Evolutionary conservation across 2,797 vertebrate genomes (phyloP).

Genomic region (Scolopax rusticola): DNA sequence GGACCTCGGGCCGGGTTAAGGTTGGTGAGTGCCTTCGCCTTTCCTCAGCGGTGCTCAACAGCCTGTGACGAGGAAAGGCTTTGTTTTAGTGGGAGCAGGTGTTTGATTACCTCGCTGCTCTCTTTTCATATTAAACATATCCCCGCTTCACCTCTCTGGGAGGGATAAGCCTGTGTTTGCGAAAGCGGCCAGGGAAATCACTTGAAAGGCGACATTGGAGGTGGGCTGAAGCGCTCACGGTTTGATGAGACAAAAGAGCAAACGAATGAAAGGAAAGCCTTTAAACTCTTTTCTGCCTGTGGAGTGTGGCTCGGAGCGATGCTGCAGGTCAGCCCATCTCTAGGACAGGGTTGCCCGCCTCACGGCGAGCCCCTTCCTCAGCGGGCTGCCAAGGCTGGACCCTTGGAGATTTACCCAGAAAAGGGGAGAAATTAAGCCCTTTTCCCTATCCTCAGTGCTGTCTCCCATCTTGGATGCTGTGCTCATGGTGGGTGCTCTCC

Average conservation of each 20-base stretch:
- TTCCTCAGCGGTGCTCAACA: constrained; percentile 1
- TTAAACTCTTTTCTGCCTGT: not conserved
- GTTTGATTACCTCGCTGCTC: constrained; percentile 40
- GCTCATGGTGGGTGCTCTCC: not conserved
- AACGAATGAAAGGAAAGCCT: not conserved
- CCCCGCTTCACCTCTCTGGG: constrained; percentile 17
- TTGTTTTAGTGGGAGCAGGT: constrained; percentile 66
- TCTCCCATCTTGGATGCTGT: accelerated
- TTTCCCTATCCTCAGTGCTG: not conserved
- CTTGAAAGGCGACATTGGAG: constrained; percentile 13
- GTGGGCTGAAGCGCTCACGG: not conserved
- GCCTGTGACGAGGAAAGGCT: constrained; percentile 51
- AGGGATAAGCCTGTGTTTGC: constrained; percentile 15
- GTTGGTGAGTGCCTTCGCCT: not conserved
- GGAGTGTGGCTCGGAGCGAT: accelerated
- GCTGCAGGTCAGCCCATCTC: not conserved
- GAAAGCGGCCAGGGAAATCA: constrained; percentile 57
- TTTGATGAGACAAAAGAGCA: constrained; percentile 41
- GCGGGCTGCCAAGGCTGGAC: not conserved
- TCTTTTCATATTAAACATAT: constrained; percentile 58
- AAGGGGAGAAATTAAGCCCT: not conserved
- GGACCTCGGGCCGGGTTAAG: not conserved
- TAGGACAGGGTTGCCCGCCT: not conserved
- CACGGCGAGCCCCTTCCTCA: accelerated
- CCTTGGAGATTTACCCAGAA: not conserved